Evolutionary conservation across 2,888 invertebrate genomes (phyloP), one percentile per base, ranked within the genome.

Genomic region (Prionchulus punctatus): DNA sequence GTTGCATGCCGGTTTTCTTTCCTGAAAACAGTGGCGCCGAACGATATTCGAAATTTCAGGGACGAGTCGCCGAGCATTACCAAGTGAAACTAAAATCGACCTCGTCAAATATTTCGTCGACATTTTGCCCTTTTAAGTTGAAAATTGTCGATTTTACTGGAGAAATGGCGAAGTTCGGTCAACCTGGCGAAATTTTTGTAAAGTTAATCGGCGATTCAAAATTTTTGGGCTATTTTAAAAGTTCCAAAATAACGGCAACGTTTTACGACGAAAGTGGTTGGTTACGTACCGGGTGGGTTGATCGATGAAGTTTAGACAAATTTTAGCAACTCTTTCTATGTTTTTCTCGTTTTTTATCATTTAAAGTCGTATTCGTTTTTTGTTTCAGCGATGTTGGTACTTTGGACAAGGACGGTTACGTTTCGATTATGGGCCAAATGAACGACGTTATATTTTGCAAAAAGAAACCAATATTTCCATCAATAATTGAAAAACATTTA

Each of bases 401-500:
- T 3, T 68, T 74, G 61, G 69, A 71, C 58, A 67, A 67, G 25
- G 70, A 73, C 1, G 74, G 74, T 0, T 74, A 71, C 58, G 66
- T 70, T 4, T 67, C 66, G 56, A 71, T 75, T 52, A 65, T 71
- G 30, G 73, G 75, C 1, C 63, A 73, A 25, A 69, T 68, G 48
- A 72, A 70, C 42, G 75, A 76, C 62, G 65, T 75, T 66, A 69
- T 76, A 26, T 74, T 72, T 57, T 66, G 74, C 53, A 72, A 72
- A 23, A 73, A 72, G 43, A 73, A 74, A 57, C 72, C 75, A 53
- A 65, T 75, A 25, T 74, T 74, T 60, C 75, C 75, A 26, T 65
- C 72, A 61, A 71, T 73, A 59, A 67, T 75, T 57, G 75, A 75
- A 60, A 66, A 73, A 55, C 59, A 71, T 12, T 63, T 75, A 30